Evolutionary conservation across 2,797 vertebrate species (phyloP).

Genomic region (Sebastes ruberrimus): DNA sequence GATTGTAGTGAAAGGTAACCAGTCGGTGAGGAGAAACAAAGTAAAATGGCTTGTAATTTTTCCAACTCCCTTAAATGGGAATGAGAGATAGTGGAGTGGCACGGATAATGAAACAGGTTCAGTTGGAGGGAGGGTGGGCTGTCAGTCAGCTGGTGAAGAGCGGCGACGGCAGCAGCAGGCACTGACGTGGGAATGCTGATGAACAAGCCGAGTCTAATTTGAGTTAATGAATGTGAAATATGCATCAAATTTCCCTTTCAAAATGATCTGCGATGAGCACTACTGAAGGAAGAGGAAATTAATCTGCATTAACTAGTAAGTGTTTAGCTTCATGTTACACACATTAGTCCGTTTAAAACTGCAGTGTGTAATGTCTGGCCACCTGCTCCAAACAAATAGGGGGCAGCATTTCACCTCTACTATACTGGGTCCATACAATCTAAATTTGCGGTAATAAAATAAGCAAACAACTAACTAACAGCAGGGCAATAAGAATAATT

Average conservation of each 20-base stretch:
- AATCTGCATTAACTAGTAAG: slow-evolving; percentile 22
- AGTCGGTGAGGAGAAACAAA: not conserved
- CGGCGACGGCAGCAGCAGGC: slow-evolving; percentile 28
- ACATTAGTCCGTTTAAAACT: not conserved
- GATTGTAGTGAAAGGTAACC: slow-evolving; percentile 31
- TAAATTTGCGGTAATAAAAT: too few species aligned
- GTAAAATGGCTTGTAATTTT: slow-evolving; percentile 43
- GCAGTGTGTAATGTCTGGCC: not conserved
- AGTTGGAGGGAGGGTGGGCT: not conserved
- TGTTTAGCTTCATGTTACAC: slow-evolving; percentile 12
- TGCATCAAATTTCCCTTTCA: slow-evolving; percentile 53
- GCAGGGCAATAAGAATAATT: too few species aligned
- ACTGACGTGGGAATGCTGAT: slow-evolving; percentile 45
- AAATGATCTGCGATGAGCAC: slow-evolving; percentile 42
- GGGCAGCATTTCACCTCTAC: too few species aligned
- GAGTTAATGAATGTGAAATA: slow-evolving; percentile 66
- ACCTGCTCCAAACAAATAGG: too few species aligned
- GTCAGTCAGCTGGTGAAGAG: slow-evolving; percentile 30
- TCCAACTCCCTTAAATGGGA: slow-evolving; percentile 23
- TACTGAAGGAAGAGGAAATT: slow-evolving; percentile 34
- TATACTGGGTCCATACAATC: too few species aligned
- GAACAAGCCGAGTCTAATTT: slow-evolving; percentile 63
- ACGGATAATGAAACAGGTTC: slow-evolving; percentile 34
- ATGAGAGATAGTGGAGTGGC: slow-evolving; percentile 26
- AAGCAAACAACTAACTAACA: too few species aligned